These are phyloP conservation scores for Diadophis punctatus DNA, from an alignment of 2,113 vertebrate genomes.

Conservation along the genomic window DNA sequence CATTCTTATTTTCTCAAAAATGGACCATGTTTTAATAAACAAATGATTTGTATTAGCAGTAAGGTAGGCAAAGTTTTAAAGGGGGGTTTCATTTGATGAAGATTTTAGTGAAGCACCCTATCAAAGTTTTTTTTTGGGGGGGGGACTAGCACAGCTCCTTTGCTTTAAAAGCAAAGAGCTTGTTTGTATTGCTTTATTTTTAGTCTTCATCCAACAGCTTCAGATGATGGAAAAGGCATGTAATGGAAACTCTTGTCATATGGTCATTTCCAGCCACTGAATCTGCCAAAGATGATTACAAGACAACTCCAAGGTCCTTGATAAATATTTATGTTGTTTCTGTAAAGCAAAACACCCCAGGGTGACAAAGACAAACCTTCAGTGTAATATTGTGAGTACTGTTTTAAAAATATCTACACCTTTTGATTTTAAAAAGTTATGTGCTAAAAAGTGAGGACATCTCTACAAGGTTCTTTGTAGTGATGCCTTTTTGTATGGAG, in stretches of 20 bases:
- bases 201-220: background rate
- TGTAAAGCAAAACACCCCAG: background rate
- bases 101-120: background rate
- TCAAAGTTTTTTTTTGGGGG: background rate
- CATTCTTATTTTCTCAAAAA: background rate
- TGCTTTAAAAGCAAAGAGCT: background rate
- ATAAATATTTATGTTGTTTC: background rate
- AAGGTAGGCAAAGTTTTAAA: background rate
- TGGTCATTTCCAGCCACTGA: background rate
- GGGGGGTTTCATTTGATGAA: background rate
- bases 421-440: background rate
- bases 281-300: background rate
- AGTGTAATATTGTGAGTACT: background rate
- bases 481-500: background rate
- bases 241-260: background rate
- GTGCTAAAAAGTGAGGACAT: background rate
- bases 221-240: background rate
- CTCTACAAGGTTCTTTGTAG: background rate
- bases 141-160: background rate
- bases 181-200: background rate
- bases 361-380: background rate
- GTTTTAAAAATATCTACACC: background rate
- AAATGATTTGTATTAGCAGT: background rate
- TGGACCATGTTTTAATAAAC: background rate
- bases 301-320: background rate